These are phyloP conservation scores for Eonycteris spelaea DNA, from an alignment of 2,113 vertebrate genomes.

Conservation along the genomic window DNA sequence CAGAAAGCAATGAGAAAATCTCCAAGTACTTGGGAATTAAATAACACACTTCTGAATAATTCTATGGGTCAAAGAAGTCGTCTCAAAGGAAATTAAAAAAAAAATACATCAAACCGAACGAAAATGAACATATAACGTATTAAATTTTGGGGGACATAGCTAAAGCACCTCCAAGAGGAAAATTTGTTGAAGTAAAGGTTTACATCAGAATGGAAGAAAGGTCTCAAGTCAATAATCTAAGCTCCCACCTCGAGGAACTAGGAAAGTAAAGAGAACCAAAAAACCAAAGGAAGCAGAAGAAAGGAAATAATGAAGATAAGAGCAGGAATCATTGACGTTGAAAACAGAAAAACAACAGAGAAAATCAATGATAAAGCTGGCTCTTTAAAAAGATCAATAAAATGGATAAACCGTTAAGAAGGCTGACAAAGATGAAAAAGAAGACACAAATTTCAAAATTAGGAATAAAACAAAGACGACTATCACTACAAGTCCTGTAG, in stretches of 20 bases:
- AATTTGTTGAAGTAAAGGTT: neutral
- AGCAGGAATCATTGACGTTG: neutral
- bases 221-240: neutral
- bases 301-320: neutral
- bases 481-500: neutral
- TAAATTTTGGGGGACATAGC: neutral
- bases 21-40: neutral
- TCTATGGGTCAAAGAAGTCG: neutral
- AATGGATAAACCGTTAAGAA: neutral
- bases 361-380: neutral
- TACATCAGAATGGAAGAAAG: neutral
- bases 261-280: neutral
- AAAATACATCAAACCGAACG: neutral
- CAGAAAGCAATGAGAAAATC: neutral
- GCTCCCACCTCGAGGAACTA: neutral
- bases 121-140: neutral
- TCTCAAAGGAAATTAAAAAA: neutral
- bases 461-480: neutral
- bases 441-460: neutral
- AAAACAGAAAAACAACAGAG: neutral
- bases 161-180: neutral
- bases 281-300: neutral
- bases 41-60: neutral
- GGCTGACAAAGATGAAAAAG: neutral
- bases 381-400: neutral